phyloP scores from a whole-genome alignment of 2,113 vertebrate species.

The Australoheros scitulus region DNA sequence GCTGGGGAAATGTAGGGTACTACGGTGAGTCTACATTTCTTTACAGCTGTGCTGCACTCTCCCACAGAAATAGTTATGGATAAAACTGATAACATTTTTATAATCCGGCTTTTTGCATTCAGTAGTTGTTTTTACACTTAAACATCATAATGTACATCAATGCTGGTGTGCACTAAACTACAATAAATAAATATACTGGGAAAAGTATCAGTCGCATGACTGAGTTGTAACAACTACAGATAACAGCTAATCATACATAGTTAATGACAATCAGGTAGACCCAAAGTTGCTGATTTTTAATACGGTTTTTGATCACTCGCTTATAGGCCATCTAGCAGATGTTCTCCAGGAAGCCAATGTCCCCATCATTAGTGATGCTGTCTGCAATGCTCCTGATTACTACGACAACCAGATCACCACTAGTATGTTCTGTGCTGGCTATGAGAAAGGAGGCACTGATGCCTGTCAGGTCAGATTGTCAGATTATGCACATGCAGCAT shows the following conservation, averaged over 20 bases:
- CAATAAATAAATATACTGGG: background rate
- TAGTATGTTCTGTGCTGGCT: constrained; percentile 93
- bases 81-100: background rate
- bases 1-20: constrained; percentile 90
- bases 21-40: constrained; percentile 80
- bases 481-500: background rate
- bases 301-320: background rate
- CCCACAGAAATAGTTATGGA: background rate
- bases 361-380: constrained; percentile 86
- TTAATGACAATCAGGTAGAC: background rate
- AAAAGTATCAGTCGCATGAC: background rate
- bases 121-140: background rate
- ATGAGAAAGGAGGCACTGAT: constrained; percentile 86
- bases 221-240: background rate
- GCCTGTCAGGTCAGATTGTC: constrained; percentile 88
- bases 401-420: constrained; percentile 90
- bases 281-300: background rate
- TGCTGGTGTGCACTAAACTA: background rate
- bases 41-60: background rate
- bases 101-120: background rate
- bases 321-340: constrained; percentile 83
- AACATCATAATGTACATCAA: background rate
- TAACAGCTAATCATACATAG: background rate
- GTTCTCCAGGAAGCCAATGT: constrained; percentile 87
- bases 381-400: constrained; percentile 88